Conservation (phyloP, 2,113 vertebrate species). For the Oryzias melastigma region DNA sequence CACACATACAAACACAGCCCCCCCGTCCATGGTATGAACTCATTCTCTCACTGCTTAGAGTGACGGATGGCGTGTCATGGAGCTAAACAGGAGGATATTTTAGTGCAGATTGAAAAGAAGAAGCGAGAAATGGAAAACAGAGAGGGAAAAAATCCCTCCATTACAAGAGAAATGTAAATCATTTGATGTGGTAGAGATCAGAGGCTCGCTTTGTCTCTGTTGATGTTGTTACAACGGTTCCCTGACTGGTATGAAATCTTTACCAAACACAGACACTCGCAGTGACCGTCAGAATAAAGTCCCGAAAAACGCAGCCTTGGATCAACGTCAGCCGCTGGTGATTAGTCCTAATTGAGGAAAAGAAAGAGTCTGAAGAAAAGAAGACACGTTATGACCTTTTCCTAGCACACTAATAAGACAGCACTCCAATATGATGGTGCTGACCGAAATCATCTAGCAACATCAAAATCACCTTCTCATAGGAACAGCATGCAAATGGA, state of each 20-base stretch:
- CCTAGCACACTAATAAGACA: conserved; percentile 65
- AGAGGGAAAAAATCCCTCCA: conserved; percentile 66
- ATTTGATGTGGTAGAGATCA: conserved; percentile 64
- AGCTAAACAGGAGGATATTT: conserved; percentile 72
- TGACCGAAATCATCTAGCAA: conserved; percentile 46
- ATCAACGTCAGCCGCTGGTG: conserved; percentile 76
- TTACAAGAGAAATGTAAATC: conserved; percentile 77
- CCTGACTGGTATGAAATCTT: neutral
- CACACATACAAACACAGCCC: conserved; percentile 3
- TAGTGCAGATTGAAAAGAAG: conserved; percentile 65
- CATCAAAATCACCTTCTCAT: conserved; percentile 63
- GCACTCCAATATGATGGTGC: conserved; percentile 66
- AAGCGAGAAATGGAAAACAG: conserved; percentile 39
- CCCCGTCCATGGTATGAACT: conserved; percentile 49
- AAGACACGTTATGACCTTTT: conserved; percentile 79
- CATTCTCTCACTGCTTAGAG: conserved; percentile 58
- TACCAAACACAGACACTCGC: conserved; percentile 3
- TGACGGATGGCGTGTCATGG: conserved; percentile 77
- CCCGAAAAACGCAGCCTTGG: conserved; percentile 63
- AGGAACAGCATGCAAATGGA: conserved; percentile 62
- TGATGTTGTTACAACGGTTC: conserved; percentile 15
- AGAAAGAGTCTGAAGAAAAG: conserved; percentile 73
- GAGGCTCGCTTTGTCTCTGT: conserved; percentile 55
- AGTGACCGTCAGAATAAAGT: conserved; percentile 54
- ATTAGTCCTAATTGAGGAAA: conserved; percentile 77